A percentile compares a stretch with the other conserved stretches of the same genome.
phyloP scores from a whole-genome alignment of 1,140 invertebrate genomes.

The Nasonia longicornis region DNA sequence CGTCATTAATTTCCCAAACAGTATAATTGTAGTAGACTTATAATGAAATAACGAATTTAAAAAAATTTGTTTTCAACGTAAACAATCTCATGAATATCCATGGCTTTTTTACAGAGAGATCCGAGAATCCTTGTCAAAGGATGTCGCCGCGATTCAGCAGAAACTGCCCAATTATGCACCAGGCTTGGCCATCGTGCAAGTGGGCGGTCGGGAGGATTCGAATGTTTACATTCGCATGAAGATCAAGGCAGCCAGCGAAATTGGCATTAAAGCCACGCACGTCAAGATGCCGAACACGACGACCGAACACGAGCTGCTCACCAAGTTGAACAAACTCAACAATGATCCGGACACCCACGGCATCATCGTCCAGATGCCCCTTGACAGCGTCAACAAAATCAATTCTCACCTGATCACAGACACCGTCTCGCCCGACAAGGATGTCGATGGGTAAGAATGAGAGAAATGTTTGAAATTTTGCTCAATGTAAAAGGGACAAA shows the following conservation, averaged over 20 bases:
- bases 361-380: conserved; percentile 97
- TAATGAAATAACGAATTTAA: too few species aligned
- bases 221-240: conserved; percentile 99
- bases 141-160: conserved; percentile 75
- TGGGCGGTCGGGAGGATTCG: conserved; percentile 96
- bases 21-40: too few species aligned
- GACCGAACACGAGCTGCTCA: conserved; percentile 85
- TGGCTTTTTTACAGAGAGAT: conserved; percentile 77
- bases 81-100: not conserved
- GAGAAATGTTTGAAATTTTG: not conserved
- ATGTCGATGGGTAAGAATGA: conserved; percentile 89
- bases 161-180: conserved; percentile 77
- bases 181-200: conserved; percentile 87
- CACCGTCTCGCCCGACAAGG: conserved; percentile 86
- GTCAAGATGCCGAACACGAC: conserved; percentile 84
- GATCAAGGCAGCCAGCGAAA: conserved; percentile 90
- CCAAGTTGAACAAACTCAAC: conserved; percentile 84
- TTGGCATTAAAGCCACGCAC: conserved; percentile 89
- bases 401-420: conserved; percentile 91
- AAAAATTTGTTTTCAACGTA: too few species aligned
- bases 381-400: conserved; percentile 86
- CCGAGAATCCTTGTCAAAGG: conserved; percentile 75
- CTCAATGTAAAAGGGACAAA: too few species aligned
- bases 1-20: not conserved
- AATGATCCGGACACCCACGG: conserved; percentile 88